phyloP scores from a whole-genome alignment of 2,888 invertebrate genomes.

The Drosophila affinis region DNA sequence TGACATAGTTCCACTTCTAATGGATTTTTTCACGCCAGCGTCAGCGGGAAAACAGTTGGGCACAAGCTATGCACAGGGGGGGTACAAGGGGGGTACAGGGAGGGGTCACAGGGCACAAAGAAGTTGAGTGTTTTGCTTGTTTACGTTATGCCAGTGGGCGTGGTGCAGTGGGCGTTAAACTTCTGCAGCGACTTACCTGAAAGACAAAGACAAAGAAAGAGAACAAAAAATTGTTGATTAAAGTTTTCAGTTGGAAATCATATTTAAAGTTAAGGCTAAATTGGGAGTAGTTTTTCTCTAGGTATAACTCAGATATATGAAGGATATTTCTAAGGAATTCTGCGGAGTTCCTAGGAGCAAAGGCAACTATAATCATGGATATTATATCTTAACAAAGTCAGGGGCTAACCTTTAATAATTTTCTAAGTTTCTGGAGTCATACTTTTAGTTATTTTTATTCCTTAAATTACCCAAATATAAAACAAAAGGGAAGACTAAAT shows the following conservation, averaged over 20 bases:
- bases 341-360: no score
- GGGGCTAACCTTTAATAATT: neutral
- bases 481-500: no score
- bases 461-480: no score
- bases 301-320: neutral
- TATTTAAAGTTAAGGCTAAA: conserved; percentile 61
- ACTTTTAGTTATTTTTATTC: no score
- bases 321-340: neutral
- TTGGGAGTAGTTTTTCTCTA: conserved; percentile 8
- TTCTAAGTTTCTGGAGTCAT: no score
- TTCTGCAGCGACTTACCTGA: conserved; percentile 61
- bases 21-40: conserved; percentile 76
- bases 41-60: conserved; percentile 70
- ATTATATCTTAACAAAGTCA: no score
- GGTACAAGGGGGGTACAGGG: conserved; percentile 5
- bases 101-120: conserved; percentile 33
- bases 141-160: conserved; percentile 40
- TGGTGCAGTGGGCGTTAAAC: conserved; percentile 15
- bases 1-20: conserved; percentile 77
- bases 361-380: no score
- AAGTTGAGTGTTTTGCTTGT: conserved; percentile 49
- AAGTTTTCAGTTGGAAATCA: conserved; percentile 57
- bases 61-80: conserved; percentile 26
- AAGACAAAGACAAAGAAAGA: conserved; percentile 44
- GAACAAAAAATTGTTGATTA: conserved; percentile 42